Evolutionary conservation across 2,797 vertebrate genomes (phyloP), one percentile per base, ranked within the genome.

Genomic region (Arctocebus calabarensis): DNA sequence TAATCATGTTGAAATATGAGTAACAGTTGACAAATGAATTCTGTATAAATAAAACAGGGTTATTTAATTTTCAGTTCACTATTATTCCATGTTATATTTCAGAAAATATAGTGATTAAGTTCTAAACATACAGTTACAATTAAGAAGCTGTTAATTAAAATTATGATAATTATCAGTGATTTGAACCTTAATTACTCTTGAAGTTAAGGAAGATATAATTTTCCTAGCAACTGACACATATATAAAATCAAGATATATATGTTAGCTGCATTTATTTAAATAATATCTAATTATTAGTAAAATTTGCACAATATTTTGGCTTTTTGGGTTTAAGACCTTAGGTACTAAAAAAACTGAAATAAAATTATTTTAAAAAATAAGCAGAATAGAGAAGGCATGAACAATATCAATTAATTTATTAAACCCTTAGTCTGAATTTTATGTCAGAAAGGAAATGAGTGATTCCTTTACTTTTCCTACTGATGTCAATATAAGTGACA

Each of bases 181-280:
- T 98, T 98, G 90, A 62, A 95, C 93, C 84, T 97, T 97, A 97
- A 97, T 98, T 97, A 98, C 70, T 94, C 84, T 97, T 7, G 57
- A 96, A 88, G 78, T 81, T 96, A 96, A 37, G 81, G 32, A 82
- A 96, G 90, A 74, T 92, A 13, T 70, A 97, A 97, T 98, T 98
- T 98, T 93, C 95, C 81, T 90, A 93, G 95, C 86, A 84, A 85
- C 37, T 73, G 27, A 52, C 59, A 97, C 29, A 93, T 92, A 96
- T n/a, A 92, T 96, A 94, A 97, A 98, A 97, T 81, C 88, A 97
- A 52, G 37, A 95, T 86, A 94, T 91, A 57, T 9, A 84, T 71
- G 48, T 95, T 96, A 91, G 45, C 12, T 90, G 20, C 61, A 94
- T 95, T 92, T 95, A 95, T 70, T 95, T 77, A 94, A 81, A 84